phyloP scores from a whole-genome alignment of 1,140 invertebrate genomes.

The Euglossa dilemma region DNA sequence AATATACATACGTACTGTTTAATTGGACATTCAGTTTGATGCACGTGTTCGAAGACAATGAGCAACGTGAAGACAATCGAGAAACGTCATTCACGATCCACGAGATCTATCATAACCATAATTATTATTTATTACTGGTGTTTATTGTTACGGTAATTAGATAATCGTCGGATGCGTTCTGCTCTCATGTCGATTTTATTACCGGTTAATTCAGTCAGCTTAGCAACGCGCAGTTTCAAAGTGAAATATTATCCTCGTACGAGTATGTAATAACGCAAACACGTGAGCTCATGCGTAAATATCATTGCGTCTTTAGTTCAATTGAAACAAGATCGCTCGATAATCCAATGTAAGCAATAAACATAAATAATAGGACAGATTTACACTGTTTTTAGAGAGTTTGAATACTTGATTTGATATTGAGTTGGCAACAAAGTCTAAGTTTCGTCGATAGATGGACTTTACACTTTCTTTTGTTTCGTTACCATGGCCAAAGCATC shows the following conservation, averaged over 20 bases:
- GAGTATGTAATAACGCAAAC: neutral
- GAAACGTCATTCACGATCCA: neutral
- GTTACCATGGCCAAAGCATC: too few relatives aligned
- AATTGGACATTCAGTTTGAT: too few relatives aligned
- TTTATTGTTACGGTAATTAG: neutral
- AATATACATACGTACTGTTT: too few relatives aligned
- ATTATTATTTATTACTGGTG: too few relatives aligned
- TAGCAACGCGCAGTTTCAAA: neutral
- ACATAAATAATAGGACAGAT: too few relatives aligned
- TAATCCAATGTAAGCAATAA: neutral
- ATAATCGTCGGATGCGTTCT: neutral
- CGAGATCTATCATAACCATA: neutral
- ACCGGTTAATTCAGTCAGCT: neutral
- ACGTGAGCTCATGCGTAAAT: neutral
- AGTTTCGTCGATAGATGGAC: too few relatives aligned
- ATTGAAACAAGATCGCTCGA: neutral
- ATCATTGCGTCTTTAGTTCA: neutral
- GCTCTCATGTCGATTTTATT: neutral
- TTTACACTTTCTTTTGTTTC: too few relatives aligned
- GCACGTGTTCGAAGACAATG: too few relatives aligned
- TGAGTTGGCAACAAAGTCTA: too few relatives aligned
- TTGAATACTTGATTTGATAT: too few relatives aligned
- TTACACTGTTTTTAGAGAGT: too few relatives aligned
- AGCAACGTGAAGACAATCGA: neutral
- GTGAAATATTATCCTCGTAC: neutral